Evolutionary conservation across 2,113 vertebrate species (phyloP), one percentile per base, ranked within the genome.

Genomic region (Poecilia latipinna): DNA sequence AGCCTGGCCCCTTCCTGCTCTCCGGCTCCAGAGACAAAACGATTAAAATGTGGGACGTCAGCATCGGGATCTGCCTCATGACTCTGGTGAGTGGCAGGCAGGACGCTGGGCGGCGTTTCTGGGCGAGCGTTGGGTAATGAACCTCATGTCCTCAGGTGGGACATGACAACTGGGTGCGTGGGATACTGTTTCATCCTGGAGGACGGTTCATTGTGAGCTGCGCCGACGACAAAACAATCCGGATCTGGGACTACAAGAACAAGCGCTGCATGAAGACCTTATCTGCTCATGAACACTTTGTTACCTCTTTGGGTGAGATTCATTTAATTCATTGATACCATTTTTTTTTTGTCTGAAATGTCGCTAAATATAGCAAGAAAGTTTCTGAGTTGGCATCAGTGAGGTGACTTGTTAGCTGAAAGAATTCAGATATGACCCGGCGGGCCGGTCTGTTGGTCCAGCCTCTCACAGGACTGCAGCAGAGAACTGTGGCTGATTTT

Each of bases 161-260:
- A 91, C 98, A 99, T 93, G 97, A 99, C 95, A 99, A 99, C 95
- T 99, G 98, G 98, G 97, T 99, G 93, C 98, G 98, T 84, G 98
- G 98, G 26, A 89, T 99, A 84, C 92, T 98, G 89, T 96, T 99
- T 92, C 98, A 99, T 89, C 98, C 98, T 82, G 98, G 98, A 84
- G 98, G 98, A 63, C 96, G 96, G 76, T 99, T 99, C 94, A 97
- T 99, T 82, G 95, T 99, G 95, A 99, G 98, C 95, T 98, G 97
- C 90, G 98, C 97, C 78, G 98, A 99, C 89, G 98, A 99, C 94
- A 99, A 99, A 93, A 99, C 98, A 85, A 88, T 99, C 33, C 96
- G 98, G 88, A 96, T 99, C 89, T 99, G 98, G 98, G 98, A 99
- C 94, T 99, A 97, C 94, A 99, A 99, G 95, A 99, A 99, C 95